phyloP scores from a whole-genome alignment of 2,797 vertebrate species.

The Acomys russatus region DNA sequence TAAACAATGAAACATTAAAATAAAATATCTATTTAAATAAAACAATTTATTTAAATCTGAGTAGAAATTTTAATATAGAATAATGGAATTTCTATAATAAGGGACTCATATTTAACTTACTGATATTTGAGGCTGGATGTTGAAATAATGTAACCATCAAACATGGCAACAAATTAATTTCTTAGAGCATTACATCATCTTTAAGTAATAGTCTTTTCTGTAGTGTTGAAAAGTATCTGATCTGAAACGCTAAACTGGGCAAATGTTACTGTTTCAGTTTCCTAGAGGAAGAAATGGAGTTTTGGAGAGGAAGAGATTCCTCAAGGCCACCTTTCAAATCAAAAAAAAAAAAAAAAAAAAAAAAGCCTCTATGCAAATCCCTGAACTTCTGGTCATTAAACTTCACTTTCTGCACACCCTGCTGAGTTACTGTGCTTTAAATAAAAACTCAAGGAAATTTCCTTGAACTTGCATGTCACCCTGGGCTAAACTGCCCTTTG shows the following conservation, averaged over 20 bases:
- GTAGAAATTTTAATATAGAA: background rate
- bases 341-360: background rate
- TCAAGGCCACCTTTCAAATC: slow-evolving; percentile 56
- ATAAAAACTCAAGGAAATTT: slow-evolving; percentile 68
- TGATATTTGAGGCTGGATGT: background rate
- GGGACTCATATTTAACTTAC: background rate
- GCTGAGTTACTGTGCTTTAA: slow-evolving; percentile 69
- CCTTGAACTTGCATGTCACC: slow-evolving; percentile 5
- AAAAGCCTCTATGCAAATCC: slow-evolving; percentile 25
- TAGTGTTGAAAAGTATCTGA: background rate
- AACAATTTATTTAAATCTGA: slow-evolving; percentile 4
- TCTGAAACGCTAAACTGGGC: background rate
- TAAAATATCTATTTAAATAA: slow-evolving; percentile 3
- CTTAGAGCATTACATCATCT: background rate
- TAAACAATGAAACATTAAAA: background rate
- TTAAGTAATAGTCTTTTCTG: background rate
- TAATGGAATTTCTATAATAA: slow-evolving; percentile 9
- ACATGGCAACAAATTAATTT: slow-evolving; percentile 28
- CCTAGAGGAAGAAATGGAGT: background rate
- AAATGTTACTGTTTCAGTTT: background rate
- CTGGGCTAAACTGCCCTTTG: slow-evolving; percentile 55
- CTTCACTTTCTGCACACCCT: slow-evolving; percentile 44
- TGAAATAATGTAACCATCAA: background rate
- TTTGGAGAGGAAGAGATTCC: background rate
- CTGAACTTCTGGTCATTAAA: slow-evolving; percentile 57